Evolutionary conservation across 2,888 invertebrate genomes (phyloP).

Genomic region (Synergus japonicus): DNA sequence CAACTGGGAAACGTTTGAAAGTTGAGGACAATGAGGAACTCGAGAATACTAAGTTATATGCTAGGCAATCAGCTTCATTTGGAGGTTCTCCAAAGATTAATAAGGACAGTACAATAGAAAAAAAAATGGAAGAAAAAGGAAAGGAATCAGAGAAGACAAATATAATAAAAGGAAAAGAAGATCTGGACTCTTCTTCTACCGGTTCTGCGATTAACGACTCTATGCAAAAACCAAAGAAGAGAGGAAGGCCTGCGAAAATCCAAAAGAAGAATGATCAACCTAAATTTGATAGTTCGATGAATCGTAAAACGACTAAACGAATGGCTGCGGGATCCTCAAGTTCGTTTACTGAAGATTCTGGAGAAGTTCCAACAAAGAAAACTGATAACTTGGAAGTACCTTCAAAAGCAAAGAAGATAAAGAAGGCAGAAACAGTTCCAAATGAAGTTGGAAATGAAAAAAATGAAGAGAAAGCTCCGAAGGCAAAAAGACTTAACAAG

Average conservation of each 20-base stretch:
- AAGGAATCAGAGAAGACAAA: not conserved
- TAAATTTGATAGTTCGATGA: not conserved
- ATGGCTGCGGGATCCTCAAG: not conserved
- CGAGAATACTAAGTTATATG: not conserved
- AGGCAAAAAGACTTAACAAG: not conserved
- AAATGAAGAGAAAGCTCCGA: not conserved
- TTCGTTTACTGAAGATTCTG: slow-evolving; percentile 45
- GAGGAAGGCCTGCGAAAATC: not conserved
- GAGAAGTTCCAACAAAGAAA: not conserved
- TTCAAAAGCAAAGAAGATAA: not conserved
- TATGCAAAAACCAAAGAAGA: not conserved
- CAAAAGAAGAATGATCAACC: not conserved
- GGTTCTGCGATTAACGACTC: not conserved
- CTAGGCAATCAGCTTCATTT: not conserved
- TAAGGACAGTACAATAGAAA: not conserved
- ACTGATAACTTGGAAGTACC: slow-evolving; percentile 6
- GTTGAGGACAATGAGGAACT: not conserved
- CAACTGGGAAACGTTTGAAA: not conserved
- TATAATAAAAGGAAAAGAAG: not conserved
- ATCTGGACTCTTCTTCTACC: not conserved
- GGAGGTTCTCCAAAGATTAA: not conserved
- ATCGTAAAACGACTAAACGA: not conserved
- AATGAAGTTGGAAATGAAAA: not conserved
- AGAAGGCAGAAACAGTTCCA: not conserved
- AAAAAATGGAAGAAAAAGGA: not conserved